phyloP scores from a whole-genome alignment of 2,113 vertebrate genomes.

The Sprattus sprattus region DNA sequence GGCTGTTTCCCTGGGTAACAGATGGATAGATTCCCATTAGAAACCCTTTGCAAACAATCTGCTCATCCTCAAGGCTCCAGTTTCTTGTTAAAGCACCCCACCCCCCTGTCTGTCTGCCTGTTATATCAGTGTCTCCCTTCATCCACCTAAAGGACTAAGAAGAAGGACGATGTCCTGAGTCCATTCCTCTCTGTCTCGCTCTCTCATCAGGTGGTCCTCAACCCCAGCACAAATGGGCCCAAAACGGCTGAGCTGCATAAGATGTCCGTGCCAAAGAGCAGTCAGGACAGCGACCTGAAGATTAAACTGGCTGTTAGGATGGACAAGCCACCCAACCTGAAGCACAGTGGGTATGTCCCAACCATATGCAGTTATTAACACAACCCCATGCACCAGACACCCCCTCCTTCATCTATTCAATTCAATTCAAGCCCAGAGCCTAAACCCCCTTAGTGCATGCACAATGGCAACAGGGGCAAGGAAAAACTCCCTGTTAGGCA shows the following conservation, averaged over 20 bases:
- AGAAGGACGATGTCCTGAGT: background rate
- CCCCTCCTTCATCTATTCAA: too few species aligned
- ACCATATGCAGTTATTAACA: background rate
- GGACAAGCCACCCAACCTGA: slow-evolving; percentile 98
- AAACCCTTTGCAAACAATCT: slow-evolving; percentile 39
- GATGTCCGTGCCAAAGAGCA: slow-evolving; percentile 93
- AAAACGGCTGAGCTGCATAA: slow-evolving; percentile 89
- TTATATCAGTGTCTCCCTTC: background rate
- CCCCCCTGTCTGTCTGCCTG: background rate
- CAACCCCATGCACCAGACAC: too few species aligned
- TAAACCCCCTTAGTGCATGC: too few species aligned
- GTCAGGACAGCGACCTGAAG: slow-evolving; percentile 88
- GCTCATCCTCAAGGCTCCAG: slow-evolving; percentile 26
- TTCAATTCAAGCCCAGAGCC: too few species aligned
- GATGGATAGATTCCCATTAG: slow-evolving; percentile 46
- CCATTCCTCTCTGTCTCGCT: slow-evolving; percentile 30
- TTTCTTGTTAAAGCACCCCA: background rate
- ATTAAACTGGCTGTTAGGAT: slow-evolving; percentile 93
- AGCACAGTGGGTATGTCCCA: slow-evolving; percentile 89
- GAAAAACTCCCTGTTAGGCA: too few species aligned
- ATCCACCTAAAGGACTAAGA: too few species aligned
- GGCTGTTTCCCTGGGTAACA: slow-evolving; percentile 44
- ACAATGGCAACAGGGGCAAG: too few species aligned
- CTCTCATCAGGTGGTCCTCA: slow-evolving; percentile 82
- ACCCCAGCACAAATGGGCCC: slow-evolving; percentile 87